phyloP scores from a whole-genome alignment of 2,113 vertebrate species.

The Alligator sinensis region DNA sequence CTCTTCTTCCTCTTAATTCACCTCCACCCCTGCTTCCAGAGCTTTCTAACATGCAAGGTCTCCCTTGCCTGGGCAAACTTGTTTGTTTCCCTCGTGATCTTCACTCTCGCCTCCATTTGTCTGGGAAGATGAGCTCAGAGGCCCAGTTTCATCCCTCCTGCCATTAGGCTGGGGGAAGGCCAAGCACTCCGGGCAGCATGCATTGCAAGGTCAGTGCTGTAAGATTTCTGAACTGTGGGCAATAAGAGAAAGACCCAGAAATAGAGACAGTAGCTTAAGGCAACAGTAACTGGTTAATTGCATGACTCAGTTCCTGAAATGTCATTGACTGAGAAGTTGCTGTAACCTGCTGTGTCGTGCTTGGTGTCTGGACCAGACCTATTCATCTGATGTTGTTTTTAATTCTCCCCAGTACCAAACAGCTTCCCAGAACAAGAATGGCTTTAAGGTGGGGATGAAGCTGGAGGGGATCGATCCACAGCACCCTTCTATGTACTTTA shows the following conservation, averaged over 20 bases:
- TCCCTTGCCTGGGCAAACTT: not conserved
- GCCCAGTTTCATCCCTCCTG: not conserved
- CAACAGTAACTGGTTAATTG: not conserved
- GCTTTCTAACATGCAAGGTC: not conserved
- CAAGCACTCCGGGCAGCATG: not conserved
- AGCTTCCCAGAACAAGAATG: conserved; percentile 86
- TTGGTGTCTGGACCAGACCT: not conserved
- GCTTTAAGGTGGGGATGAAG: conserved; percentile 97
- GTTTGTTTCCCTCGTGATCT: not conserved
- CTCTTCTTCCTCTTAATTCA: not conserved
- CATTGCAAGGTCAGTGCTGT: not conserved
- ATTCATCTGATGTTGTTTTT: not conserved
- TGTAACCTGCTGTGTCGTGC: not conserved
- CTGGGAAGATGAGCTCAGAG: not conserved
- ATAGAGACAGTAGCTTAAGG: not conserved
- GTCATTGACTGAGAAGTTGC: conserved; percentile 33
- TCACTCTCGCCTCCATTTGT: not conserved
- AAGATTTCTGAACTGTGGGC: not conserved
- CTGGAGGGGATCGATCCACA: conserved; percentile 96
- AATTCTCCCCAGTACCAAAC: conserved; percentile 82
- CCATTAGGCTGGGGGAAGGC: not conserved
- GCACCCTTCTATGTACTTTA: conserved; percentile 98
- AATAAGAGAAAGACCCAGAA: not conserved
- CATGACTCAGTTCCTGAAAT: not conserved
- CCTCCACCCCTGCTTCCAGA: not conserved